Conservation (phyloP, 2,888 invertebrate species). For the Acronicta aceris region DNA sequence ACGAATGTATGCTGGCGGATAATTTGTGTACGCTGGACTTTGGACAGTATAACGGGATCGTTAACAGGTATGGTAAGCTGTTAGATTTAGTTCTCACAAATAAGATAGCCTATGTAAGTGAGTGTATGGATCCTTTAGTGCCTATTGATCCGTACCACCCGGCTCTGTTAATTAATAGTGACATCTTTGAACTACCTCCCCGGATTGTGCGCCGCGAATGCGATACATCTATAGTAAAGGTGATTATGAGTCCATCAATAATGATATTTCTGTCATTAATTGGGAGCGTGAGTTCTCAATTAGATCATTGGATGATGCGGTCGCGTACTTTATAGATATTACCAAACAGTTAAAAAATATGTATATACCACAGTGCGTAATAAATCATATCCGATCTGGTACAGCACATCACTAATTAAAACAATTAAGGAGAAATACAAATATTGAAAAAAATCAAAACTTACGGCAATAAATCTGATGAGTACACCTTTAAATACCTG, state of each 20-base stretch:
- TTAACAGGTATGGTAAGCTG: constrained; percentile 8
- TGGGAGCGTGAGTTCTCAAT: not conserved
- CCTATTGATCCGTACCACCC: too few relatives aligned
- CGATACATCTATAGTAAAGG: too few relatives aligned
- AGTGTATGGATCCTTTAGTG: too few relatives aligned
- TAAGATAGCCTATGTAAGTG: not conserved
- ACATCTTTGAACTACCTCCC: not conserved
- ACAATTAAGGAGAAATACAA: too few relatives aligned
- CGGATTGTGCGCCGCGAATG: not conserved
- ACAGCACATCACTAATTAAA: too few relatives aligned
- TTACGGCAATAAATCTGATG: too few relatives aligned
- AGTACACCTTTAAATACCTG: not conserved
- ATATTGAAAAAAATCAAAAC: too few relatives aligned
- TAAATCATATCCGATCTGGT: too few relatives aligned
- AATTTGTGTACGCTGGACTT: constrained; percentile 8
- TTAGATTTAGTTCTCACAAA: constrained; percentile 20
- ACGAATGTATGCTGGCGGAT: constrained; percentile 7
- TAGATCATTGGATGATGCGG: not conserved
- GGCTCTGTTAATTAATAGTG: constrained; percentile 1
- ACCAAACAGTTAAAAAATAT: not conserved
- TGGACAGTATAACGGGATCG: constrained; percentile 17
- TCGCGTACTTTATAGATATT: not conserved
- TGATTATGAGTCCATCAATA: too few relatives aligned
- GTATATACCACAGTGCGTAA: not conserved
- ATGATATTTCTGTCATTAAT: not conserved